phyloP scores from a whole-genome alignment of 1,140 invertebrate species.

The Notospermus geniculatus region DNA sequence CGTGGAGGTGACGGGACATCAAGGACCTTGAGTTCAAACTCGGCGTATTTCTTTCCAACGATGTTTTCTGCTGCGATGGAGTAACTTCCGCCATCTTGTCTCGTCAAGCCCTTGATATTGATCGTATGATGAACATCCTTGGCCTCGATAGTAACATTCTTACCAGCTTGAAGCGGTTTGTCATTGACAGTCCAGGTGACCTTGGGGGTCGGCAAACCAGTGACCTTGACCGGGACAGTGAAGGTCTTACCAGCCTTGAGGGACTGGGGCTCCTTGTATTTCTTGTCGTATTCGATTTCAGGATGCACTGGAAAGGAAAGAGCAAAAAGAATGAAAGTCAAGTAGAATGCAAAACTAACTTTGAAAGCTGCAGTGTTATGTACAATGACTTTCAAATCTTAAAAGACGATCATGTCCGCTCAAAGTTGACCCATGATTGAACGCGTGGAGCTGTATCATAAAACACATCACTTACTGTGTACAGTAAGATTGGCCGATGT shows the following conservation, averaged over 20 bases:
- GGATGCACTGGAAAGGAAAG: constrained; percentile 31
- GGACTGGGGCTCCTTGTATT: constrained; percentile 36
- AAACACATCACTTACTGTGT: constrained; percentile 39
- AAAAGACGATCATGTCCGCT: no score
- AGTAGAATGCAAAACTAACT: constrained; percentile 41
- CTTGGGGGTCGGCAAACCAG: constrained; percentile 80
- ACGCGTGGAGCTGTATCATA: neutral
- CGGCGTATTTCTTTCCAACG: constrained; percentile 40
- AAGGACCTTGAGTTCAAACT: constrained; percentile 46
- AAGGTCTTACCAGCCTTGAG: constrained; percentile 39
- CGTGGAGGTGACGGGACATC: constrained; percentile 43
- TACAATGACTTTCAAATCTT: no score
- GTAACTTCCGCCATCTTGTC: constrained; percentile 82
- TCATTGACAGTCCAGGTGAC: constrained; percentile 66
- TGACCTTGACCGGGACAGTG: constrained; percentile 65
- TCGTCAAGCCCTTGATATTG: constrained; percentile 74
- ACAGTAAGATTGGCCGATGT: constrained; percentile 42
- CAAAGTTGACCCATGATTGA: no score
- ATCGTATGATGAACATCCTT: constrained; percentile 34
- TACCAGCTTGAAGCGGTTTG: constrained; percentile 28
- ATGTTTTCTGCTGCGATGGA: constrained; percentile 43
- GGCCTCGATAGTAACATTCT: constrained; percentile 32
- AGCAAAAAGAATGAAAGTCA: constrained; percentile 18
- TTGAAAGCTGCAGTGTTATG: no score
- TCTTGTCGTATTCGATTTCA: constrained; percentile 44